phyloP scores from a whole-genome alignment of 2,797 vertebrate genomes.

The Ispidina lecontei region DNA sequence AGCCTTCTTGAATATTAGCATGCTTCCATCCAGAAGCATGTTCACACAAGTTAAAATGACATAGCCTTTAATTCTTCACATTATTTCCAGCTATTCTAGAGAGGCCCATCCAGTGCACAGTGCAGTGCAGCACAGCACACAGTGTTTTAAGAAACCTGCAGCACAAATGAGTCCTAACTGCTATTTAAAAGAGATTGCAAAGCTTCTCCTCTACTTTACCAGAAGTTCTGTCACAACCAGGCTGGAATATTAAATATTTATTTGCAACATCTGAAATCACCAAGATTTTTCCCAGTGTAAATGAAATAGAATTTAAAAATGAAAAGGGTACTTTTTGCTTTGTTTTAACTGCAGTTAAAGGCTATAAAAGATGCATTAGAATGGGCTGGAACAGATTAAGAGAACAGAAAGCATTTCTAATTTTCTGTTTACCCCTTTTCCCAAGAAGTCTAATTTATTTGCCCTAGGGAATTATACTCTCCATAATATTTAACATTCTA shows the following conservation, averaged over 20 bases:
- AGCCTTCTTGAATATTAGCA: constrained; percentile 22
- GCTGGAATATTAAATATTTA: not conserved
- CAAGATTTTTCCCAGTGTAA: constrained; percentile 40
- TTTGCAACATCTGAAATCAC: constrained; percentile 2
- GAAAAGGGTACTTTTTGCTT: constrained; percentile 1
- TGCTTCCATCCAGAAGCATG: constrained; percentile 23
- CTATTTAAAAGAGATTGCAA: not conserved
- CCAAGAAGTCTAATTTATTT: constrained; percentile 64
- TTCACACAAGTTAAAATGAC: constrained; percentile 20
- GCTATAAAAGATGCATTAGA: constrained; percentile 59
- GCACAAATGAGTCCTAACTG: not conserved
- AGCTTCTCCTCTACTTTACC: not conserved
- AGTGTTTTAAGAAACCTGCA: not conserved
- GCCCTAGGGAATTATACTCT: constrained; percentile 35
- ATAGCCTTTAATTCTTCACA: constrained; percentile 1
- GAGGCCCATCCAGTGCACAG: not conserved
- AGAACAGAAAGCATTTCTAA: constrained; percentile 50
- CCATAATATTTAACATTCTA: constrained; percentile 58
- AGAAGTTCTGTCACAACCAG: not conserved
- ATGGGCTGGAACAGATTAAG: constrained; percentile 54
- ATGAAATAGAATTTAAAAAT: constrained; percentile 6
- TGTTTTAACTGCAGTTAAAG: constrained; percentile 56
- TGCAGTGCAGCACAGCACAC: not conserved
- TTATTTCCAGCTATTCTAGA: constrained; percentile 5
- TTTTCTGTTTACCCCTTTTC: constrained; percentile 63